A percentile compares a stretch with the other conserved stretches of the same genome.
phyloP scores from a whole-genome alignment of 2,888 invertebrate species.

The Drosophila buzzatii region DNA sequence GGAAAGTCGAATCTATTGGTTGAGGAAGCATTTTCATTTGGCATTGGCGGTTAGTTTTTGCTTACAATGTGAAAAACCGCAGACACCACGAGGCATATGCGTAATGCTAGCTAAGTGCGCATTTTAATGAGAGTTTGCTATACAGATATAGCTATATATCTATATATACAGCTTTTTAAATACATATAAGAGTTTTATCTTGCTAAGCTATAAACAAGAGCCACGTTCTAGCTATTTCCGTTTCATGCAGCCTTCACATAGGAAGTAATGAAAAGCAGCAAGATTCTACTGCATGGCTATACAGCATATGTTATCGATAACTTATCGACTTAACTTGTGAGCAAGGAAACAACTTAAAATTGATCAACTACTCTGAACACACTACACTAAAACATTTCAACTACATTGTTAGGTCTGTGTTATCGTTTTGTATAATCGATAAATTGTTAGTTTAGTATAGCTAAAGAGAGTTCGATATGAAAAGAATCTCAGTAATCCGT shows the following conservation, averaged over 20 bases:
- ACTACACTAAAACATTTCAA: not conserved
- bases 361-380: not conserved
- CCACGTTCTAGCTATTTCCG: slow-evolving; percentile 2
- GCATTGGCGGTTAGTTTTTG: slow-evolving; percentile 68
- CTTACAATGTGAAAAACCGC: slow-evolving; percentile 35
- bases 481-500: not conserved
- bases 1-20: slow-evolving; percentile 1
- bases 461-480: not conserved
- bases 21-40: slow-evolving; percentile 40
- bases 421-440: not conserved
- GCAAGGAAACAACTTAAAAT: not conserved
- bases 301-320: not conserved
- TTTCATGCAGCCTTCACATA: not conserved
- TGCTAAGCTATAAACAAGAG: not conserved
- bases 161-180: not conserved
- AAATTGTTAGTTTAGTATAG: not conserved
- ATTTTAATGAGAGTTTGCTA: slow-evolving; percentile 16
- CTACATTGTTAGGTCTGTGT: no score
- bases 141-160: not conserved
- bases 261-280: not conserved
- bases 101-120: slow-evolving; percentile 51
- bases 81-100: slow-evolving; percentile 27
- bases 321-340: not conserved
- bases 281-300: not conserved
- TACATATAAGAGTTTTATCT: not conserved